Base-by-base conservation (phyloP, 1,140 invertebrate genomes). In the Microplitis mediator region DNA sequence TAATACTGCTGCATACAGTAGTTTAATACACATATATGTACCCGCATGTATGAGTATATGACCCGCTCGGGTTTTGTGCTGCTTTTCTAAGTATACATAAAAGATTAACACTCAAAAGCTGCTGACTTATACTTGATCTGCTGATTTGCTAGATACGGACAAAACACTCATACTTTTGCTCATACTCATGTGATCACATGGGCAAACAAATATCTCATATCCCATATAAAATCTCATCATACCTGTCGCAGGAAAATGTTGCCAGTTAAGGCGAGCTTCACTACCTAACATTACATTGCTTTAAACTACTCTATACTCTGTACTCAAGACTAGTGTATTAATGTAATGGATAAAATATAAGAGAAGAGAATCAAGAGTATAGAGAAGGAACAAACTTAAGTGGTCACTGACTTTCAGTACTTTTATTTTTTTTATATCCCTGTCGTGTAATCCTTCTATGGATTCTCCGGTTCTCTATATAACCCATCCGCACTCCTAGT, bases 221-320 rank as follows among this genome's bases (percentile, higher is more conserved):
- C 52, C 52, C 34, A 35, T 45, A 45, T 67, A n/a, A 60, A 61
- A 72, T 32, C 64, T 32, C 71, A 72, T 72, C 34, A 58, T 58
- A 68, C 52, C 58, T 71, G 54, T 60, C 70, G 66, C 45, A 52
- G 65, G 58, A 72, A 72, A 68, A 58, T 45, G 14, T 67, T 67
- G 60, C 71, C 63, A 23, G 71, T 72, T 58, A 68, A 66, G 70
- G 51, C 23, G 60, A 62, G 62, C 36, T 23, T 23, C 23, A 52
- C 6, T 9, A 11, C 39, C 39, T 45, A 6, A 45, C 39, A 45
- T 45, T 45, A 45, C 39, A 11, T 45, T 45, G 11, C 39, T 6
- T 45, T 3, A 45, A 45, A 45, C 39, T 45, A 45, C 39, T 45
- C 39, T 11, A 45, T 14, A 14, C 13, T 56, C 52, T 56, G 13